phyloP scores from a whole-genome alignment of 1,140 invertebrate genomes.

The Papilio machaon region DNA sequence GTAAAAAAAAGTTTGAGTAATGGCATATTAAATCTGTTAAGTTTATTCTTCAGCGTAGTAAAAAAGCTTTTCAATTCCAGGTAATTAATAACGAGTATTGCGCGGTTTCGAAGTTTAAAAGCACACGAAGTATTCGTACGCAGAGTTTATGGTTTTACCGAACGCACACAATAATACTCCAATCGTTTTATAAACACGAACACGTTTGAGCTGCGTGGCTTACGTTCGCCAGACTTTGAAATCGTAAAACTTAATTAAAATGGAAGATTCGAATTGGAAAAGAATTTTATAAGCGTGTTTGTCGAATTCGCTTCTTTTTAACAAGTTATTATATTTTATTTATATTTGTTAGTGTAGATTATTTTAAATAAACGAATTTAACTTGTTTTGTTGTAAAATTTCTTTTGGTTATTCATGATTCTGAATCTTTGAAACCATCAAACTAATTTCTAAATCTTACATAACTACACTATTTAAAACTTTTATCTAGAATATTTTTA shows the following conservation, averaged over 20 bases:
- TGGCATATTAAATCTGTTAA: not conserved
- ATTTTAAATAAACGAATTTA: not conserved
- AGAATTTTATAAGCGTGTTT: not conserved
- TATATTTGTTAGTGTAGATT: not conserved
- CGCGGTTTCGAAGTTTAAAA: constrained; percentile 10
- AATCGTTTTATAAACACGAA: constrained; percentile 24
- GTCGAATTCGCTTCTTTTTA: not conserved
- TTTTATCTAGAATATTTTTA: not conserved
- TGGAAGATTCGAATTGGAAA: constrained; percentile 9
- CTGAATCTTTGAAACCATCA: no score
- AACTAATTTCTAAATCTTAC: no score
- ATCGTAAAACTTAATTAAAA: constrained; percentile 39
- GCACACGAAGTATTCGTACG: not conserved
- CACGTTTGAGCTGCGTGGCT: constrained; percentile 9
- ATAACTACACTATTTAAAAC: no score
- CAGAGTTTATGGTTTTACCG: not conserved
- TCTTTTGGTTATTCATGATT: no score
- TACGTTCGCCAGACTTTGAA: constrained; percentile 8
- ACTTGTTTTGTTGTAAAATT: not conserved
- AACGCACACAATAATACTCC: not conserved
- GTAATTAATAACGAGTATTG: constrained; percentile 13
- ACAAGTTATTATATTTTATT: not conserved
- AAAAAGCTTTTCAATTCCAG: not conserved
- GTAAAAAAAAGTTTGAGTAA: no score
- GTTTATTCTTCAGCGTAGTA: not conserved